Evolutionary conservation across 2,888 invertebrate genomes (phyloP), one percentile per base, ranked within the genome.

Genomic region (Plagiodera versicolora): DNA sequence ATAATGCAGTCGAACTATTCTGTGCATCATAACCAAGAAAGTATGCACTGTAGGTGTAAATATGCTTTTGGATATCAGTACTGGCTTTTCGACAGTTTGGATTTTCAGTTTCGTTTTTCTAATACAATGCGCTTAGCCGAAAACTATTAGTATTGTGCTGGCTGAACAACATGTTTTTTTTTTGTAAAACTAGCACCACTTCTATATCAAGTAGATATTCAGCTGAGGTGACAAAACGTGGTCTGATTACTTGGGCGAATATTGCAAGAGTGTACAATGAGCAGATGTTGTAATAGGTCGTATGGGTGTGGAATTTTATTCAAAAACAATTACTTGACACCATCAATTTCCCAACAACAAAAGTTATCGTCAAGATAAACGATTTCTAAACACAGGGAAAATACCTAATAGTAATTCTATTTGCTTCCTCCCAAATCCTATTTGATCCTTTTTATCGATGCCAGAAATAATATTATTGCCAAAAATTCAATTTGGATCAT

Each of bases 161-260:
- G 82, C 89, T 89, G 86, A 86, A 87, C 85, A 84, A 85, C 79
- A 81, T 30, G 53, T 64, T 50, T 59, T 48, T 48, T 35, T 11
- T 32, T 24, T 53, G 11, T 24, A 17, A 24, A 1, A 24, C 28
- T 10, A 24, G n/a, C 53, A 30, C 53, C 28, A 4, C 14, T 39
- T 35, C 11, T 30, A 39, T 28, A 53, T 44, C 53, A 16, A 44
- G 53, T 44, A 24, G 53, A 28, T 16, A 53, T 17, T 24, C 53
- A 45, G 20, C 24, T 8, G 4, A 32, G 11, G 9, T 32, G 3
- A 24, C 6, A 24, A 5, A 24, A 24, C 24, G n/a, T n/a, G n/a
- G n/a, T n/a, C n/a, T n/a, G n/a, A n/a, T n/a, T n/a, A n/a, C n/a
- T n/a, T n/a, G n/a, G n/a, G n/a, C 6, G 24, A 24, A 24, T 24